Conservation (phyloP, 1,140 invertebrate genomes). For the Venustaconcha ellipsiformis region DNA sequence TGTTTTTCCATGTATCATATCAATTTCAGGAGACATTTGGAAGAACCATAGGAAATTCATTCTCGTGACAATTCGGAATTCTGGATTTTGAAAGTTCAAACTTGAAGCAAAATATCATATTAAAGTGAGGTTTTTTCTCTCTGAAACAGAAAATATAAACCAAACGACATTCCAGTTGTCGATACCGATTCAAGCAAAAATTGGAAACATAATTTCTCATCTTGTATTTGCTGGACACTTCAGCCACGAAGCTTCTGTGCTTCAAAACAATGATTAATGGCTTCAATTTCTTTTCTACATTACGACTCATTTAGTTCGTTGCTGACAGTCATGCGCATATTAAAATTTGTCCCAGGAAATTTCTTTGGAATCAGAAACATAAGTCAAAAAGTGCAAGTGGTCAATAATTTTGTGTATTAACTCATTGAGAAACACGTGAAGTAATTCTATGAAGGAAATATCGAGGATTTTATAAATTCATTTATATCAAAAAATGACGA, state of each 20-base stretch:
- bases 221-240: neutral
- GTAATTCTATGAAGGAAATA: too few relatives aligned
- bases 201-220: conserved; percentile 12
- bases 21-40: conserved; percentile 13
- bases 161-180: conserved; percentile 16
- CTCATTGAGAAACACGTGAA: too few relatives aligned
- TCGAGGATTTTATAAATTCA: too few relatives aligned
- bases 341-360: too few relatives aligned
- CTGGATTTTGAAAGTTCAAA: conserved; percentile 22
- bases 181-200: neutral
- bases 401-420: too few relatives aligned
- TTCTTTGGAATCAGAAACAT: too few relatives aligned
- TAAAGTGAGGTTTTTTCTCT: neutral
- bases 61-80: conserved; percentile 19
- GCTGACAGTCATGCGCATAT: too few relatives aligned
- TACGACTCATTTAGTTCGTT: too few relatives aligned
- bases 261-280: conserved; percentile 9
- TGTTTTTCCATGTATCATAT: conserved; percentile 2
- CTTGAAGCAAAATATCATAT: conserved; percentile 15
- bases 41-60: conserved; percentile 14
- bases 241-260: conserved; percentile 6
- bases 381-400: too few relatives aligned
- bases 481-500: too few relatives aligned
- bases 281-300: too few relatives aligned
- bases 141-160: conserved; percentile 6